phyloP scores from a whole-genome alignment of 2,888 invertebrate genomes.

The Diabrotica balteata region DNA sequence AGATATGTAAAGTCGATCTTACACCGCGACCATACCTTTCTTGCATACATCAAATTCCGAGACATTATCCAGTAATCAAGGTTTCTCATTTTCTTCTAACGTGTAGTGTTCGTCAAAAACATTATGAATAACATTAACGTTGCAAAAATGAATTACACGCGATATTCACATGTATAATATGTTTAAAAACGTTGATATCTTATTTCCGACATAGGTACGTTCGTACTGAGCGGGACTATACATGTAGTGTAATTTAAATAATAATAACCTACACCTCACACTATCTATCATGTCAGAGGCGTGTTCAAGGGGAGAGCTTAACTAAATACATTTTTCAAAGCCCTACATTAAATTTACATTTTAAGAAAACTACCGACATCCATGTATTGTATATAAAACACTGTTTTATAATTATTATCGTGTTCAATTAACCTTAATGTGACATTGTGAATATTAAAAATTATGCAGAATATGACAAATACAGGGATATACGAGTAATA shows the following conservation, averaged over 20 bases:
- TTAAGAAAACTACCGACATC: too few relatives aligned
- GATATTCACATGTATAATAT: conserved; percentile 22
- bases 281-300: conserved; percentile 16
- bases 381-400: too few relatives aligned
- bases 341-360: too few relatives aligned
- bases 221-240: conserved; percentile 6
- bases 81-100: conserved; percentile 9
- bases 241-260: conserved; percentile 20
- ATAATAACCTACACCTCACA: conserved; percentile 18
- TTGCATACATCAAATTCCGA: not conserved
- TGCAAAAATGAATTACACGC: conserved; percentile 23
- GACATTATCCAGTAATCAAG: not conserved
- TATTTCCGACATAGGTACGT: conserved; percentile 21
- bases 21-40: too few relatives aligned
- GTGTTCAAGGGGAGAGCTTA: not conserved
- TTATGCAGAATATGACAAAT: too few relatives aligned
- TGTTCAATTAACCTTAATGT: too few relatives aligned
- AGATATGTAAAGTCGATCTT: not conserved
- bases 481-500: too few relatives aligned
- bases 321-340: too few relatives aligned
- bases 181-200: conserved; percentile 20
- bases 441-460: too few relatives aligned
- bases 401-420: too few relatives aligned
- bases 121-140: conserved; percentile 19
- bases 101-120: not conserved